phyloP scores from a whole-genome alignment of 2,113 vertebrate genomes.

The Lucifuga dentata region DNA sequence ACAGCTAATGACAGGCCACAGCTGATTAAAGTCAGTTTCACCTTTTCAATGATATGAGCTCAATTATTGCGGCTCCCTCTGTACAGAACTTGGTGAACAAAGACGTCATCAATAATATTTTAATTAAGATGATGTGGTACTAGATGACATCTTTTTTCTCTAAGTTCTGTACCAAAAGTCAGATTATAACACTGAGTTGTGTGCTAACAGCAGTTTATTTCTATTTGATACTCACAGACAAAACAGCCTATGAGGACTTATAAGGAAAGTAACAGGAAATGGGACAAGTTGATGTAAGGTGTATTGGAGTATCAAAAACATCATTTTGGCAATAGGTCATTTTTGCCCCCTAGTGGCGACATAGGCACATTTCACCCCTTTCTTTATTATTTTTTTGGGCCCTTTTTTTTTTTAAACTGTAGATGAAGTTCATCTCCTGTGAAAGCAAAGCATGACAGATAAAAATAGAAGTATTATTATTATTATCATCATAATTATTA shows the following conservation, averaged over 20 bases:
- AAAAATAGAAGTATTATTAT: too few relatives aligned
- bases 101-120: too few relatives aligned
- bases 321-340: constrained; percentile 12
- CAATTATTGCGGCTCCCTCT: constrained; percentile 63
- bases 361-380: constrained; percentile 13
- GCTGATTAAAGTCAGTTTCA: constrained; percentile 50
- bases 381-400: neutral
- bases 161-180: constrained; percentile 33
- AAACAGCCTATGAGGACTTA: neutral
- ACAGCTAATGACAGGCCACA: constrained; percentile 64
- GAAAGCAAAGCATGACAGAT: too few relatives aligned
- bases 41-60: constrained; percentile 77
- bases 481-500: too few relatives aligned
- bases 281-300: neutral
- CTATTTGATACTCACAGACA: neutral
- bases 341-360: constrained; percentile 67
- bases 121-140: too few relatives aligned
- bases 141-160: constrained; percentile 2
- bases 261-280: neutral
- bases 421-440: too few relatives aligned
- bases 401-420: too few relatives aligned
- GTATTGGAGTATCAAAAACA: neutral
- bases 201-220: neutral
- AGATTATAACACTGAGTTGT: neutral
- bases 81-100: too few relatives aligned